Evolutionary conservation across 2,888 invertebrate genomes (phyloP).

Genomic region (Lycia hirtaria): DNA sequence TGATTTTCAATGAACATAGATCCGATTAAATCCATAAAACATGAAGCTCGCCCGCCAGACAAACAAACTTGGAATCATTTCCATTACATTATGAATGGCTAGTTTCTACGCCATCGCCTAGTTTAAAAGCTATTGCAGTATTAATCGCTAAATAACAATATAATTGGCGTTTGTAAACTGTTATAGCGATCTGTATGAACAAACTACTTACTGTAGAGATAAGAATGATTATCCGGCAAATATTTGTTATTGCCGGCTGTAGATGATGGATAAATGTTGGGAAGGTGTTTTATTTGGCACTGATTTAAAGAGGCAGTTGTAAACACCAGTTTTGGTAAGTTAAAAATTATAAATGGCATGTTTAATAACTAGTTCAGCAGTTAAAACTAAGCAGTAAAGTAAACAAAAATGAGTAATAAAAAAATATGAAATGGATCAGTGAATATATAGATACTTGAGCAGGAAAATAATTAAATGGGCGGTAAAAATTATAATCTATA

Average conservation of each 20-base stretch:
- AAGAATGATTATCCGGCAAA: neutral
- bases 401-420: too few species aligned
- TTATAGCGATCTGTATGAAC: constrained; percentile 17
- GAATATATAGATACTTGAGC: too few species aligned
- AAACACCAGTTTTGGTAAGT: too few species aligned
- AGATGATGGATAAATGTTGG: neutral
- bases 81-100: neutral
- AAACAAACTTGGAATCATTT: constrained; percentile 1
- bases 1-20: neutral
- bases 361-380: too few species aligned
- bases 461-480: too few species aligned
- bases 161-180: constrained; percentile 22
- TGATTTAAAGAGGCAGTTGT: too few species aligned
- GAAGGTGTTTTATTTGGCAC: neutral
- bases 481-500: too few species aligned
- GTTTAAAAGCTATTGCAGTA: constrained; percentile 14
- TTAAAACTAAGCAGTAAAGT: too few species aligned
- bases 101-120: constrained; percentile 20
- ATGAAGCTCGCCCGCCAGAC: neutral
- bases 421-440: too few species aligned
- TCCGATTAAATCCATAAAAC: constrained; percentile 6
- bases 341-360: too few species aligned
- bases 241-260: neutral
- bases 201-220: neutral
- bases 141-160: constrained; percentile 15